Conservation (phyloP, 2,888 invertebrate species). For the Stenchaetothrips biformis region DNA sequence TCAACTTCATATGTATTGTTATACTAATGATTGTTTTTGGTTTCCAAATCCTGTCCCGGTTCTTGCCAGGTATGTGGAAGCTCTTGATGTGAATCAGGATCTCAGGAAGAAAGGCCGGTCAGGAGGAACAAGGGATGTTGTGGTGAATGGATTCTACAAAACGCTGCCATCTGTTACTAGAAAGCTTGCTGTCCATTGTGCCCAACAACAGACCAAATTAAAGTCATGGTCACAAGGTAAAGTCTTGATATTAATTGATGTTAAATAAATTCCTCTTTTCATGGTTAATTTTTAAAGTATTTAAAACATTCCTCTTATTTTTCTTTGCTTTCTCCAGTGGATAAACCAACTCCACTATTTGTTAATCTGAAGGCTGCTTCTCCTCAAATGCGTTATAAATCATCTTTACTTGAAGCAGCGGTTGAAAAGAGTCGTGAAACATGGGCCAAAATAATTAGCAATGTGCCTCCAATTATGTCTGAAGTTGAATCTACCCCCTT, state of each 20-base stretch:
- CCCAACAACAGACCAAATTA: background rate
- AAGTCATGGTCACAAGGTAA: slow-evolving; percentile 7
- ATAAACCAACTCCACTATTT: slow-evolving; percentile 6
- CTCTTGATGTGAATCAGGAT: background rate
- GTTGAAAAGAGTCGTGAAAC: slow-evolving; percentile 6
- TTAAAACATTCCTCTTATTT: too few relatives aligned
- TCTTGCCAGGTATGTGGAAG: background rate
- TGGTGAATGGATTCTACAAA: slow-evolving; percentile 2
- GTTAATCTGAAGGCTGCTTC: background rate
- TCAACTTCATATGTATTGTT: too few relatives aligned
- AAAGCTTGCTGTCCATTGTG: slow-evolving; percentile 12
- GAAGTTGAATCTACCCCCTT: background rate
- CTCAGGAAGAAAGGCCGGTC: background rate
- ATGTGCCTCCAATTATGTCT: background rate
- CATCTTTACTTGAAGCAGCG: background rate
- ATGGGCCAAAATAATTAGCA: background rate
- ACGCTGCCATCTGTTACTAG: background rate
- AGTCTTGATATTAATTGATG: background rate
- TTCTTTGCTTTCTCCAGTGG: background rate
- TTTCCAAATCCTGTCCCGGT: background rate
- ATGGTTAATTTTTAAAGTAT: too few relatives aligned
- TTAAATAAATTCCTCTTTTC: background rate
- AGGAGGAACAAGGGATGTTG: slow-evolving; percentile 8
- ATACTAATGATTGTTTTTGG: background rate
- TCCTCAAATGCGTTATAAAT: slow-evolving; percentile 9